phyloP scores from a whole-genome alignment of 2,113 vertebrate genomes.

The Galemys pyrenaicus region DNA sequence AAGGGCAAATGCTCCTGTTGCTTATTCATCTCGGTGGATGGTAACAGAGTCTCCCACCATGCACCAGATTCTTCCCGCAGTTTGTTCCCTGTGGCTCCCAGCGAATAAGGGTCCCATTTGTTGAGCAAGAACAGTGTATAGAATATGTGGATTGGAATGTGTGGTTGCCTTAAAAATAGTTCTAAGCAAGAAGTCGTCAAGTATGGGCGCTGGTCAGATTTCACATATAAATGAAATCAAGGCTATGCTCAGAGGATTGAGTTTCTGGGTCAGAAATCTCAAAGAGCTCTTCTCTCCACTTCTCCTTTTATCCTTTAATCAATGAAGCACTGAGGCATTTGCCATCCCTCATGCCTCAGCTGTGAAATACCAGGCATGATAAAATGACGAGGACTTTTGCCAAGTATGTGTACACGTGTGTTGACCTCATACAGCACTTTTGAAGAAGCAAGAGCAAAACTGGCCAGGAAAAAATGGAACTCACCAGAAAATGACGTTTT shows the following conservation, averaged over 20 bases:
- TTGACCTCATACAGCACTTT: neutral
- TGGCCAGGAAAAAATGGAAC: neutral
- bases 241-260: conserved; percentile 39
- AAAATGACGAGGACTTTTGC: conserved; percentile 26
- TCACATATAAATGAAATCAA: conserved; percentile 17
- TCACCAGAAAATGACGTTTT: neutral
- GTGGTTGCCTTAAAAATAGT: conserved; percentile 69
- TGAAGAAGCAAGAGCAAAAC: neutral
- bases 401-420: conserved; percentile 48
- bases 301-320: conserved; percentile 48
- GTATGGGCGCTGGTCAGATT: neutral
- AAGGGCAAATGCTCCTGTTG: neutral
- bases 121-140: neutral
- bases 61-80: neutral
- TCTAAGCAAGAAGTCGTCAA: conserved; percentile 28
- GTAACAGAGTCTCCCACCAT: neutral
- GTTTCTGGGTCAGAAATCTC: conserved; percentile 70
- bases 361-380: conserved; percentile 41
- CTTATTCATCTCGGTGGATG: neutral
- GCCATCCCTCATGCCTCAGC: conserved; percentile 26
- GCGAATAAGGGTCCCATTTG: neutral
- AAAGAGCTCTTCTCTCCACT: neutral
- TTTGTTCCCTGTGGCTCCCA: neutral
- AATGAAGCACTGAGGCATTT: neutral
- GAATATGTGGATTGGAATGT: conserved; percentile 66